Evolutionary conservation across 2,113 vertebrate species (phyloP).

Genomic region (Cyanoderma ruficeps): DNA sequence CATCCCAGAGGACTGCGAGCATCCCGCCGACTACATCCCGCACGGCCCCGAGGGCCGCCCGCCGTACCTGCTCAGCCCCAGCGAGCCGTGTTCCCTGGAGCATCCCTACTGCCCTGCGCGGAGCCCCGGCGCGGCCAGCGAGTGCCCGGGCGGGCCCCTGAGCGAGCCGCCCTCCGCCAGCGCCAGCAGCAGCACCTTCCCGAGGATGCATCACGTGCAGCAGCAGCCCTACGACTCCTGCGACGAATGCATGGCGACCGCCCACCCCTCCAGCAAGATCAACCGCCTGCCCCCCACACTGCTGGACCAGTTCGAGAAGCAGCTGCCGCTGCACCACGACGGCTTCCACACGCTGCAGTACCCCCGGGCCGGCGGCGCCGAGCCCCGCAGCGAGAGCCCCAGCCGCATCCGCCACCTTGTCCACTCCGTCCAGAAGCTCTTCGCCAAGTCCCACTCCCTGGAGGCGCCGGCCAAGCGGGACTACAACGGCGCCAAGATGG

Average conservation of each 20-base stretch:
- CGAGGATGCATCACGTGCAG: constrained; percentile 89
- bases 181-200: constrained; percentile 93
- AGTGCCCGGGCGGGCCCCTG: constrained; percentile 74
- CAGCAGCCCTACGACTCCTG: constrained; percentile 92
- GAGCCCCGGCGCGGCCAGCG: constrained; percentile 67
- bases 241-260: constrained; percentile 89
- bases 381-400: constrained; percentile 94
- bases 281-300: constrained; percentile 92
- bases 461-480: constrained; percentile 94
- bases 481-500: constrained; percentile 89
- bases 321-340: constrained; percentile 94
- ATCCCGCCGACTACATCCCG: constrained; percentile 79
- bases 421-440: constrained; percentile 97
- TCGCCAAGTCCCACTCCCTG: constrained; percentile 97
- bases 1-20: constrained; percentile 84
- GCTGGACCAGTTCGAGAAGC: constrained; percentile 97
- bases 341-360: constrained; percentile 98
- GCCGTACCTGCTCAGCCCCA: constrained; percentile 78
- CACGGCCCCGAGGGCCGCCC: constrained; percentile 69
- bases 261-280: constrained; percentile 86
- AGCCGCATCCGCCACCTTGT: constrained; percentile 97
- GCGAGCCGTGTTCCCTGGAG: constrained; percentile 84
- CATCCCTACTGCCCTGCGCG: constrained; percentile 84
- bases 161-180: constrained; percentile 84
- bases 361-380: constrained; percentile 86